These are phyloP conservation scores for Trypoxylus dichotomus DNA, from an alignment of 1,140 invertebrate genomes.

Conservation along the genomic window DNA sequence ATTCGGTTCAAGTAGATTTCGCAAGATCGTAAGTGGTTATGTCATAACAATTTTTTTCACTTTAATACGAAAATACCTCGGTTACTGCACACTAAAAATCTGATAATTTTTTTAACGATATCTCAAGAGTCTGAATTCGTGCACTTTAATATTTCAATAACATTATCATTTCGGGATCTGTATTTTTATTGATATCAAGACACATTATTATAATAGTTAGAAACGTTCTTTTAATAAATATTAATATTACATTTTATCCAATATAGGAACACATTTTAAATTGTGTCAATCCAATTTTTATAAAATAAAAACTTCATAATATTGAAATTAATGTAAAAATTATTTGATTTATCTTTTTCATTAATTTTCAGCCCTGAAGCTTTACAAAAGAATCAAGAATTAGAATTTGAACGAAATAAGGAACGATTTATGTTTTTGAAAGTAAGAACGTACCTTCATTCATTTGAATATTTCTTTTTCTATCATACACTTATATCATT, in stretches of 20 bases:
- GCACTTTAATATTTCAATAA: too few species aligned
- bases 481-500: constrained; percentile 39
- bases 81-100: constrained; percentile 28
- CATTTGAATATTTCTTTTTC: neutral
- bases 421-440: constrained; percentile 96
- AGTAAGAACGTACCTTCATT: constrained; percentile 56
- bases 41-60: neutral
- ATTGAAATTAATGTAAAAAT: too few species aligned
- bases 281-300: too few species aligned
- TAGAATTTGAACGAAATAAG: constrained; percentile 96
- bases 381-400: constrained; percentile 88
- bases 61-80: too few species aligned
- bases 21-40: constrained; percentile 71
- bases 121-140: too few species aligned
- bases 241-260: neutral
- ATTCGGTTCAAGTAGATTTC: constrained; percentile 97
- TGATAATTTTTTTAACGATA: neutral
- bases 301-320: too few species aligned
- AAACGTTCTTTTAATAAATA: neutral
- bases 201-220: constrained; percentile 19
- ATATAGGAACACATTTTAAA: too few species aligned
- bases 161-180: too few species aligned
- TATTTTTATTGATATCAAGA: neutral
- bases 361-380: constrained; percentile 75
- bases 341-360: constrained; percentile 30